phyloP scores from a whole-genome alignment of 2,797 vertebrate species.

The Rachycentron canadum region DNA sequence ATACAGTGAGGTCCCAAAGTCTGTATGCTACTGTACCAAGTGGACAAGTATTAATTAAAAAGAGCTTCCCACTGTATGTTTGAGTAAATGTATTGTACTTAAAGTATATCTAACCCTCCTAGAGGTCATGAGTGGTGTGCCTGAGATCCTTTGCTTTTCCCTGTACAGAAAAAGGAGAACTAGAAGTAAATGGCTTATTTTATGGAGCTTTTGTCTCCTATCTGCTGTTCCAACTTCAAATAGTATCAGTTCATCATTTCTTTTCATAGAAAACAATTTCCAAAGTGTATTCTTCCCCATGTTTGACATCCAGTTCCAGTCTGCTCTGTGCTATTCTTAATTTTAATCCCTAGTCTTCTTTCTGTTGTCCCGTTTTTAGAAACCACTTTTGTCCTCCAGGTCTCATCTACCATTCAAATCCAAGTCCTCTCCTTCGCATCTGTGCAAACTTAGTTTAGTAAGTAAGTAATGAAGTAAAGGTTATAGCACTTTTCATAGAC shows the following conservation, averaged over 20 bases:
- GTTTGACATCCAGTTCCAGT: background rate
- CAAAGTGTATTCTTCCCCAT: background rate
- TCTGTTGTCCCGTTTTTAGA: background rate
- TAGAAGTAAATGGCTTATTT: background rate
- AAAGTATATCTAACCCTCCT: background rate
- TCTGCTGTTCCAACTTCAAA: background rate
- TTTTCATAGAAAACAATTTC: conserved; percentile 13
- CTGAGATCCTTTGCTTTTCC: background rate
- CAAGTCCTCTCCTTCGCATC: background rate
- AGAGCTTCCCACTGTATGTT: background rate
- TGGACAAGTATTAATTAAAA: background rate
- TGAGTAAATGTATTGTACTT: background rate
- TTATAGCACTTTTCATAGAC: too few species aligned
- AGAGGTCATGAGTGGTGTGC: background rate
- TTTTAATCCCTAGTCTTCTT: background rate
- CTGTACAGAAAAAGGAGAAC: background rate
- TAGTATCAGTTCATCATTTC: background rate
- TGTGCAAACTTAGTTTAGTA: too few species aligned
- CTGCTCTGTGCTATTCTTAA: background rate
- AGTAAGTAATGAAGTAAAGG: too few species aligned
- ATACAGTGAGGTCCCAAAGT: background rate
- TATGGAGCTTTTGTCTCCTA: background rate
- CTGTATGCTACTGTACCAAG: background rate
- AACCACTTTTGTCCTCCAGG: background rate
- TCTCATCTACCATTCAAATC: background rate